These are phyloP conservation scores for Drosophila baimaii DNA, from an alignment of 1,140 invertebrate genomes.

Conservation along the genomic window DNA sequence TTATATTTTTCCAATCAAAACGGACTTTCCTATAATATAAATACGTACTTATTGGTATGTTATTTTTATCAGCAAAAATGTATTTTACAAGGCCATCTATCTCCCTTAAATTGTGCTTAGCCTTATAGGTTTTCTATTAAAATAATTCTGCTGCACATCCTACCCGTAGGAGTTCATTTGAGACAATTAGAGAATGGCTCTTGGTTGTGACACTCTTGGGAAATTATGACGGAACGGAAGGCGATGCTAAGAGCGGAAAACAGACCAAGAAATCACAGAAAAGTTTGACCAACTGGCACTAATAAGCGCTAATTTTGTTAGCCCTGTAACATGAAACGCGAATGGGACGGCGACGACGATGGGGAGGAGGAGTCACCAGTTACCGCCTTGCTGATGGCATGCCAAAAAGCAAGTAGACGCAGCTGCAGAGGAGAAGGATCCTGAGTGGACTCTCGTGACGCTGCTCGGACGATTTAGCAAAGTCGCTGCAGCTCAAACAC, in stretches of 20 bases:
- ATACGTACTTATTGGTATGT: no score
- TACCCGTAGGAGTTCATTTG: constrained; percentile 64
- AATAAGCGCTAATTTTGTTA: constrained; percentile 82
- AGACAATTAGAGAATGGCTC: constrained; percentile 72
- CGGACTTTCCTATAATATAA: no score
- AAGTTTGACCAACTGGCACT: constrained; percentile 78
- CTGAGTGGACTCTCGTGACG: constrained; percentile 52
- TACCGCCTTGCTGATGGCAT: constrained; percentile 47
- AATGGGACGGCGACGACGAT: neutral
- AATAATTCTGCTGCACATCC: constrained; percentile 54
- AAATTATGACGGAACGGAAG: constrained; percentile 62
- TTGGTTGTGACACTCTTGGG: constrained; percentile 52
- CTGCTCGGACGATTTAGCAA: constrained; percentile 77
- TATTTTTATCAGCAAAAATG: no score
- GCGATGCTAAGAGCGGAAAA: constrained; percentile 21
- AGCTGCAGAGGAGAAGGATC: constrained; percentile 17
- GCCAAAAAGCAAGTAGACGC: constrained; percentile 49
- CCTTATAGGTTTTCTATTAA: neutral
- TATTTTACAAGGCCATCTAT: no score
- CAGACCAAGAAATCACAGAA: constrained; percentile 48
- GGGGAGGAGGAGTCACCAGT: constrained; percentile 7
- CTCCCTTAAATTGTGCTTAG: neutral
- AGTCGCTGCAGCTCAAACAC: constrained; percentile 77
- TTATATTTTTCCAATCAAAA: no score
- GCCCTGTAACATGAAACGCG: constrained; percentile 40